These are phyloP conservation scores for Drosophila aldrichi DNA, from an alignment of 2,888 invertebrate genomes.

Conservation along the genomic window DNA sequence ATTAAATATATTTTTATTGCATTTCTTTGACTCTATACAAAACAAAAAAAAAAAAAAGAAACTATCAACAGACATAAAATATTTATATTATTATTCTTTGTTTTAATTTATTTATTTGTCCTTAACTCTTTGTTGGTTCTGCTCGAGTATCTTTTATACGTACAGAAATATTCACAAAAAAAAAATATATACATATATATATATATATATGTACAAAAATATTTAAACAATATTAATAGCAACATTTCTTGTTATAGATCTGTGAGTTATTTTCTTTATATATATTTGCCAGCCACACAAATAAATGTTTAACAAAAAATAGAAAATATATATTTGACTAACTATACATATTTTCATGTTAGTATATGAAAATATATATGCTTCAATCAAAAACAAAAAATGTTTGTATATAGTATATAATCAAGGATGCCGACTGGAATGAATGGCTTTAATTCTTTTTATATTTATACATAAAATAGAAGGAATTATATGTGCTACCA, in stretches of 20 bases:
- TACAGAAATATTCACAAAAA: background rate
- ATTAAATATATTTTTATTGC: slow-evolving; percentile 27
- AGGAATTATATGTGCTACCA: background rate
- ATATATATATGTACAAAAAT: background rate
- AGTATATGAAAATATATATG: background rate
- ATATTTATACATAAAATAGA: background rate
- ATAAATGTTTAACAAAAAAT: slow-evolving; percentile 7
- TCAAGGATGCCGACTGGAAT: background rate
- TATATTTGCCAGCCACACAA: background rate
- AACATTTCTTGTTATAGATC: slow-evolving; percentile 7
- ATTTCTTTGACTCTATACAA: slow-evolving; percentile 5
- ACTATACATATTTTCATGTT: background rate
- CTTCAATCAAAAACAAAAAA: background rate
- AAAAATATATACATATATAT: no score
- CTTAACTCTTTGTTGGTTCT: slow-evolving; percentile 22
- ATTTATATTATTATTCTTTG: background rate
- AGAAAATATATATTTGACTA: background rate
- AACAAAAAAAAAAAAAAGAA: background rate
- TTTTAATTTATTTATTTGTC: slow-evolving; percentile 56
- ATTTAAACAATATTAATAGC: slow-evolving; percentile 11
- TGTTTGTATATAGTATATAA: background rate
- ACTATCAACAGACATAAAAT: background rate
- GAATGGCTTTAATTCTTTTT: background rate
- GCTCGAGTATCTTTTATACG: background rate
- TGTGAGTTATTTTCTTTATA: slow-evolving; percentile 28